phyloP scores from a whole-genome alignment of 2,797 vertebrate species.

The Megalops cyprinoides region DNA sequence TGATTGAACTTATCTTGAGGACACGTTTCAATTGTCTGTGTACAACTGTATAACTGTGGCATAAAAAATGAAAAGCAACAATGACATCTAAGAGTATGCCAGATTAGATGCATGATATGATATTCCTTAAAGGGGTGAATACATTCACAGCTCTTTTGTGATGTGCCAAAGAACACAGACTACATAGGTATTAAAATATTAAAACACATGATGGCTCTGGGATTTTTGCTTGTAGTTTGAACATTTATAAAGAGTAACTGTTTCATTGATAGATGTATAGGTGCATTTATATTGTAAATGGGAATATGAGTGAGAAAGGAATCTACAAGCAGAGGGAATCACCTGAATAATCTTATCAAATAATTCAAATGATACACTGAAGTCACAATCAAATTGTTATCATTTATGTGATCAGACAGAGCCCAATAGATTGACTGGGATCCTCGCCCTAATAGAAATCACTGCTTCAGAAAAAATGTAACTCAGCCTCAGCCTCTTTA shows the following conservation, averaged over 20 bases:
- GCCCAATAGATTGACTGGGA: constrained; percentile 70
- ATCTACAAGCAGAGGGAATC: neutral
- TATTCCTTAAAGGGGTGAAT: neutral
- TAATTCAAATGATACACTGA: constrained; percentile 50
- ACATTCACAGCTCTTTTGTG: neutral
- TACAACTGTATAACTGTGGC: constrained; percentile 25
- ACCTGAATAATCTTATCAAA: constrained; percentile 41
- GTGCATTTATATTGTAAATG: constrained; percentile 48
- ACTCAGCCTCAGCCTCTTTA: constrained; percentile 76
- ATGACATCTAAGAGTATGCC: too few species aligned
- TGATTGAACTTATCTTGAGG: too few species aligned
- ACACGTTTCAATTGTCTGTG: too few species aligned
- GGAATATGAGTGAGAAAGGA: neutral
- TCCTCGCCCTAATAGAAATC: constrained; percentile 63
- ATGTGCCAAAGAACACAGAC: constrained; percentile 51
- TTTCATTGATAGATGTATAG: constrained; percentile 61
- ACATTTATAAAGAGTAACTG: constrained; percentile 54
- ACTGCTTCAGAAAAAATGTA: constrained; percentile 56
- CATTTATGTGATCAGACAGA: constrained; percentile 48
- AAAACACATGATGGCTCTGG: constrained; percentile 50
- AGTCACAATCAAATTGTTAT: neutral
- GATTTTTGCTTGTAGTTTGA: constrained; percentile 54
- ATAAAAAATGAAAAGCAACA: too few species aligned
- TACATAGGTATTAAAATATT: constrained; percentile 57
- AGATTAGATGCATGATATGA: neutral